phyloP scores from a whole-genome alignment of 2,888 invertebrate species.

The Myopa testacea region DNA sequence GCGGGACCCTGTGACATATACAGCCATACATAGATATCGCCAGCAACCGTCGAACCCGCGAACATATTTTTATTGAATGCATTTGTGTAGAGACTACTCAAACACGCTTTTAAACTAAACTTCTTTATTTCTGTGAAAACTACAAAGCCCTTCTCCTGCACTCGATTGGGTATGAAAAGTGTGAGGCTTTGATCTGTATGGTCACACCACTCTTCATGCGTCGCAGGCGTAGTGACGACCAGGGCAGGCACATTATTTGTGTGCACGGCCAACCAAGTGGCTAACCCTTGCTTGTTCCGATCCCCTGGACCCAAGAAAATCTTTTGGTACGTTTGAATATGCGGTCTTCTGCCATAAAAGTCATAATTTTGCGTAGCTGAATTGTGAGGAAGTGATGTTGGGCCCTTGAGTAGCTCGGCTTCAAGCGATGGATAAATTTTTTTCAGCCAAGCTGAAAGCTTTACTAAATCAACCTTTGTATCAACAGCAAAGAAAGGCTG shows the following conservation, averaged over 20 bases:
- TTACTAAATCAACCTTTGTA: conserved; percentile 64
- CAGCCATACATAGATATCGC: conserved; percentile 65
- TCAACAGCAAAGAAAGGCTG: conserved; percentile 47
- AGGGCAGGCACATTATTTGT: conserved; percentile 65
- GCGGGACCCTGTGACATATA: conserved; percentile 47
- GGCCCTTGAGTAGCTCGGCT: conserved; percentile 67
- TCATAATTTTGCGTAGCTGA: conserved; percentile 32
- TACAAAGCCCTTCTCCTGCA: conserved; percentile 56
- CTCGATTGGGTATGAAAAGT: conserved; percentile 61
- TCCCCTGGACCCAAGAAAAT: conserved; percentile 46
- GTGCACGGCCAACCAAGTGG: conserved; percentile 64
- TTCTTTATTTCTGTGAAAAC: conserved; percentile 57
- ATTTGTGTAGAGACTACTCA: conserved; percentile 62
- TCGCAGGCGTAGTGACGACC: conserved; percentile 58
- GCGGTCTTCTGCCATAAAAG: conserved; percentile 48
- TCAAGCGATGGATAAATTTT: conserved; percentile 69
- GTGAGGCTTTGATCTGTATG: conserved; percentile 62
- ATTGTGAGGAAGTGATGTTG: conserved; percentile 55
- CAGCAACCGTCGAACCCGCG: conserved; percentile 64
- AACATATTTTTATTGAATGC: conserved; percentile 63
- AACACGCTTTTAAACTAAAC: conserved; percentile 62
- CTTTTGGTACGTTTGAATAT: conserved; percentile 63
- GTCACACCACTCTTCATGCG: conserved; percentile 66
- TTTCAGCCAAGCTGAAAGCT: conserved; percentile 69
- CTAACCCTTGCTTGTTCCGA: conserved; percentile 58